phyloP scores from a whole-genome alignment of 2,113 vertebrate species.

The Aegithalos caudatus region DNA sequence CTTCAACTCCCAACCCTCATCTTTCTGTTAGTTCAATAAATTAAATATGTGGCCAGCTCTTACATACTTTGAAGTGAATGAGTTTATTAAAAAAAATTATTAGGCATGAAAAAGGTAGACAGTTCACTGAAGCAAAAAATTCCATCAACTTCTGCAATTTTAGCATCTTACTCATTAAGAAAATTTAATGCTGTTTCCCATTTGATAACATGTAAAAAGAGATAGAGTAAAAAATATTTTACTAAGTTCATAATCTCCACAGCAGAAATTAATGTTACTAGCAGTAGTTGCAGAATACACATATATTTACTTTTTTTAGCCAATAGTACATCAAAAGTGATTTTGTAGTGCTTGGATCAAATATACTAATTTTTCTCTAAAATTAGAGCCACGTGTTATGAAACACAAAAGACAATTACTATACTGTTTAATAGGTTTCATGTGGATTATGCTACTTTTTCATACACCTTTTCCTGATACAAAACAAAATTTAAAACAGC shows the following conservation, averaged over 20 bases:
- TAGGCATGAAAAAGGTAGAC: not conserved
- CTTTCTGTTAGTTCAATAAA: not conserved
- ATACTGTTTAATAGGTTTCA: not conserved
- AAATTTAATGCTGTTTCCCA: not conserved
- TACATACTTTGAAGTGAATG: not conserved
- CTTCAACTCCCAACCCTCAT: not conserved
- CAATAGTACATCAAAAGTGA: not conserved
- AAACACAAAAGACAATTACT: not conserved
- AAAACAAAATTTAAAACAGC: not conserved
- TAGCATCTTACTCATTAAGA: not conserved
- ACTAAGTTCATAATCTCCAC: not conserved
- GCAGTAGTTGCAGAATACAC: not conserved
- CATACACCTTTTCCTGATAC: not conserved
- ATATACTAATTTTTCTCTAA: not conserved
- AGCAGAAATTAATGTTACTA: not conserved
- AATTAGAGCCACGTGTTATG: constrained; percentile 9
- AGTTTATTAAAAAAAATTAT: not conserved
- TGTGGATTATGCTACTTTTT: not conserved
- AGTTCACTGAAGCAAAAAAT: not conserved
- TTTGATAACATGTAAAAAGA: not conserved
- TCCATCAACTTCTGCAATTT: not conserved
- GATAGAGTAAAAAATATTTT: not conserved
- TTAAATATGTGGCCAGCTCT: not conserved
- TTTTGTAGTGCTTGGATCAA: not conserved
- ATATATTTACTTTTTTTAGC: not conserved